Conservation (phyloP, 1,140 invertebrate genomes). For the Ceratina australensis region DNA sequence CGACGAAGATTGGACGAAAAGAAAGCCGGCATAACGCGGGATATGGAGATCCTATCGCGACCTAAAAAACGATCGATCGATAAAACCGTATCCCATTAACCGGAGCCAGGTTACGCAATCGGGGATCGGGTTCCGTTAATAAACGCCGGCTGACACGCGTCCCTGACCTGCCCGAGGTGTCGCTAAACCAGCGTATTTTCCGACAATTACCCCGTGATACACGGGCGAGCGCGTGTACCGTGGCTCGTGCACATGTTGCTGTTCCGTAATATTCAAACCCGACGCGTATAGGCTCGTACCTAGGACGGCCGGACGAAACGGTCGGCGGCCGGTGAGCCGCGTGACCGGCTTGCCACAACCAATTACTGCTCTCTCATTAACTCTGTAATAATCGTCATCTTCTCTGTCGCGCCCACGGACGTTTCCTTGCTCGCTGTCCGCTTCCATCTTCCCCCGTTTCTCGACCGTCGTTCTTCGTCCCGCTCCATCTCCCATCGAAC, state of each 20-base stretch:
- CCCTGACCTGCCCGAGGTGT: slow-evolving; percentile 50
- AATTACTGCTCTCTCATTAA: slow-evolving; percentile 75
- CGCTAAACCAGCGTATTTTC: slow-evolving; percentile 62
- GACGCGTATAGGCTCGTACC: slow-evolving; percentile 29
- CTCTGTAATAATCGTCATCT: slow-evolving; percentile 72
- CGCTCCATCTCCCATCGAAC: slow-evolving; percentile 8
- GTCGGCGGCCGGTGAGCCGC: slow-evolving; percentile 44
- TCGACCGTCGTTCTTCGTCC: background rate
- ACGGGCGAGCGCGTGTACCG: slow-evolving; percentile 20
- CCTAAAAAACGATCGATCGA: slow-evolving; percentile 3
- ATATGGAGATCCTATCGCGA: background rate
- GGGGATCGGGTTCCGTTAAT: slow-evolving; percentile 19
- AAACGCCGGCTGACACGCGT: slow-evolving; percentile 39
- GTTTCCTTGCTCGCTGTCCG: background rate
- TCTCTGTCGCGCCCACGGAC: background rate
- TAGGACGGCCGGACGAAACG: slow-evolving; percentile 51
- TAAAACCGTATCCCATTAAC: slow-evolving; percentile 4
- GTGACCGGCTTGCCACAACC: slow-evolving; percentile 68
- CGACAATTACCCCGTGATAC: slow-evolving; percentile 59
- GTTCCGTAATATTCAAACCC: slow-evolving; percentile 49
- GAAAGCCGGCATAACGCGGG: too few relatives aligned
- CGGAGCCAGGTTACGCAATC: background rate
- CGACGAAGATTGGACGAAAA: too few relatives aligned
- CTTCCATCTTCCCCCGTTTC: background rate
- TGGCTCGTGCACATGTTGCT: background rate